Conservation (phyloP, 2,888 invertebrate species). For the Penaeus monodon region DNA sequence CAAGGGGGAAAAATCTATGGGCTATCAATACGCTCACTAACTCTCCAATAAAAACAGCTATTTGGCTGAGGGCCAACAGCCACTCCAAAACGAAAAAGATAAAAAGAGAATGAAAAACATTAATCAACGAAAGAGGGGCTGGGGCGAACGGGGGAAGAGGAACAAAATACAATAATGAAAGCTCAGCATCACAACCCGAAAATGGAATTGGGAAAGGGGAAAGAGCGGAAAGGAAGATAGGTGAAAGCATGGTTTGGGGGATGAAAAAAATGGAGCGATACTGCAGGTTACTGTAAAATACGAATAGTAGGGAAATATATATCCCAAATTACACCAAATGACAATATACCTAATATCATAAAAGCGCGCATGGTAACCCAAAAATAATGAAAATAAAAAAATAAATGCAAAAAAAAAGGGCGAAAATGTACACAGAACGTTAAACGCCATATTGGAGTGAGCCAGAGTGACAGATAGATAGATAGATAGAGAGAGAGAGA, state of each 20-base stretch:
- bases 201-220: slow-evolving; percentile 15
- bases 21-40: background rate
- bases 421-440: too few species aligned
- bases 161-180: slow-evolving; percentile 28
- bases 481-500: too few species aligned
- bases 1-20: background rate
- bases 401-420: too few species aligned
- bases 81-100: slow-evolving; percentile 16
- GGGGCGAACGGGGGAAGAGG: background rate
- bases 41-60: slow-evolving; percentile 2
- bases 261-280: background rate
- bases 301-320: too few species aligned
- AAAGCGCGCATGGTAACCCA: too few species aligned
- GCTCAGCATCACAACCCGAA: background rate
- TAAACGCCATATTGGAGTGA: too few species aligned
- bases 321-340: too few species aligned
- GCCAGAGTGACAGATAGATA: too few species aligned
- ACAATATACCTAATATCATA: too few species aligned
- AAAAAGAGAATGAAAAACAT: slow-evolving; percentile 3
- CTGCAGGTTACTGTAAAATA: background rate
- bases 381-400: too few species aligned
- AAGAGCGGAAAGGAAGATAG: background rate
- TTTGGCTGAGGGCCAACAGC: background rate
- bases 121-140: too few species aligned
- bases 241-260: background rate